These are phyloP conservation scores for Lordiphosa clarofinis DNA, from an alignment of 1,140 invertebrate genomes.

Conservation along the genomic window DNA sequence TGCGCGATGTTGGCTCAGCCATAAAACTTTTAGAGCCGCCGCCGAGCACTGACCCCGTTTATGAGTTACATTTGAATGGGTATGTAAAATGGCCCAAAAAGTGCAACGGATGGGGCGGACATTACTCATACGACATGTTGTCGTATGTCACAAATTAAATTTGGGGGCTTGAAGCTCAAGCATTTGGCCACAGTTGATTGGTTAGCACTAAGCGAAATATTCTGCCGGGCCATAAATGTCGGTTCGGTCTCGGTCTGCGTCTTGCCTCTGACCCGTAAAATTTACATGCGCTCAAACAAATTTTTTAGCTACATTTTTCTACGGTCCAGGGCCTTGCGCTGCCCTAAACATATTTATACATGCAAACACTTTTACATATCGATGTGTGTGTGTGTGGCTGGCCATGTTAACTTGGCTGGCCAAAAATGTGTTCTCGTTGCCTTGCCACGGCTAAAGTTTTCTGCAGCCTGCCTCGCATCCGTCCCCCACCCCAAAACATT, in stretches of 20 bases:
- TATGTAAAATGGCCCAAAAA: conserved; percentile 16
- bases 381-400: conserved; percentile 2
- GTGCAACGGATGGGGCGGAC: conserved; percentile 2
- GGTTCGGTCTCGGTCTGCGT: conserved; percentile 11
- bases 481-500: conserved; percentile 22
- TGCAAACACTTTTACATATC: conserved; percentile 7
- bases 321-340: conserved; percentile 21
- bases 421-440: conserved; percentile 41
- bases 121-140: conserved; percentile 46
- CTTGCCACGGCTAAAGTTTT: conserved; percentile 43
- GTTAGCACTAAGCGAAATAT: conserved; percentile 65
- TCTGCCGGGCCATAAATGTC: conserved; percentile 61
- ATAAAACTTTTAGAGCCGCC: conserved; percentile 33
- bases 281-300: conserved; percentile 52
- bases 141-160: conserved; percentile 40
- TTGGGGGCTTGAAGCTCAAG: conserved; percentile 14
- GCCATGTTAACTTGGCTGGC: conserved; percentile 51
- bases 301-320: conserved; percentile 22
- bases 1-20: conserved; percentile 38
- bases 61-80: conserved; percentile 1
- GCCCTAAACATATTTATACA: conserved; percentile 13
- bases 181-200: conserved; percentile 54
- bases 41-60: conserved; percentile 3
- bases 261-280: conserved; percentile 20
- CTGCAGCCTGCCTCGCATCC: conserved; percentile 18